phyloP scores from a whole-genome alignment of 2,888 invertebrate genomes.

The Xestia xanthographa region DNA sequence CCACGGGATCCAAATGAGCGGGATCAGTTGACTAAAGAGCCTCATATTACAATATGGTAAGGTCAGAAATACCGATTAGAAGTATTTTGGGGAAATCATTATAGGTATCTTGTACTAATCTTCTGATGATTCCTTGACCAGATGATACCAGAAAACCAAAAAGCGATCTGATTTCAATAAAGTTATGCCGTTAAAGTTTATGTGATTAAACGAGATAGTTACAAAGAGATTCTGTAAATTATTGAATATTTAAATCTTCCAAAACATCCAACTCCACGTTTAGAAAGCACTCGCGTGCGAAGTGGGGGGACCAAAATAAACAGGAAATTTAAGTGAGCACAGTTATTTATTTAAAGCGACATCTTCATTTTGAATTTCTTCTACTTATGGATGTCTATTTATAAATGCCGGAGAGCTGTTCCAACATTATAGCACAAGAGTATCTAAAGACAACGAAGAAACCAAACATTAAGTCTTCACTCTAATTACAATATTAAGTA shows the following conservation, averaged over 20 bases:
- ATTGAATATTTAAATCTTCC: slow-evolving; percentile 71
- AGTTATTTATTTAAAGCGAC: slow-evolving; percentile 87
- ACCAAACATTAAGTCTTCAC: slow-evolving; percentile 42
- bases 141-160: not conserved
- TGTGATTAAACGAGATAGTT: slow-evolving; percentile 5
- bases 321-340: slow-evolving; percentile 84
- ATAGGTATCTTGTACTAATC: not conserved
- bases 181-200: not conserved
- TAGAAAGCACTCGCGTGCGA: slow-evolving; percentile 74
- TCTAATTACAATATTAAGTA: slow-evolving; percentile 53
- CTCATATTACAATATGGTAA: not conserved
- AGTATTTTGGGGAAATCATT: slow-evolving; percentile 4
- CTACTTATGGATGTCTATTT: slow-evolving; percentile 82
- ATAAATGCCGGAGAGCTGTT: slow-evolving; percentile 53
- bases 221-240: slow-evolving; percentile 42
- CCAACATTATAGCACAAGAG: slow-evolving; percentile 26
- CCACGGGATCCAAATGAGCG: too few species aligned
- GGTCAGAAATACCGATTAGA: not conserved
- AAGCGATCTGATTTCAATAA: not conserved
- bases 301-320: slow-evolving; percentile 85
- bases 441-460: slow-evolving; percentile 33
- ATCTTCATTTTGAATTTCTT: slow-evolving; percentile 79
- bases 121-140: not conserved
- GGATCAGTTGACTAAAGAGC: too few species aligned
- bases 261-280: slow-evolving; percentile 75